phyloP scores from a whole-genome alignment of 2,888 invertebrate genomes.

The Netelia virgata region DNA sequence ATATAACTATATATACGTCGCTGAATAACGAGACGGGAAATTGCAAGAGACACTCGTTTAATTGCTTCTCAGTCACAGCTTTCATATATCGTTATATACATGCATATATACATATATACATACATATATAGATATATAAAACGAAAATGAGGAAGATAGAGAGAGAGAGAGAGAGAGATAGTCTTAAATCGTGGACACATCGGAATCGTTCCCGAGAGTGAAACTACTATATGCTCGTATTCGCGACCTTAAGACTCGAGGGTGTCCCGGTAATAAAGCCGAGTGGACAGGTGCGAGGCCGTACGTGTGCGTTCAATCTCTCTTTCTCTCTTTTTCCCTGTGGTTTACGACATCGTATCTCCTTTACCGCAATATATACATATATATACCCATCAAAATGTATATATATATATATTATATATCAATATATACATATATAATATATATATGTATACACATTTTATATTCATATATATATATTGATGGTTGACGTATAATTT shows the following conservation, averaged over 20 bases:
- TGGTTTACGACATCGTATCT: slow-evolving; percentile 69
- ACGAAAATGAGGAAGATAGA: not conserved
- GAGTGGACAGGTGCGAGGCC: slow-evolving; percentile 68
- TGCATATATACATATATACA: not conserved
- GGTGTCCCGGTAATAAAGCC: slow-evolving; percentile 64
- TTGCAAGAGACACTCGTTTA: slow-evolving; percentile 43
- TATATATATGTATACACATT: too few species aligned
- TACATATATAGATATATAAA: slow-evolving; percentile 15
- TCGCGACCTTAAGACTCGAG: slow-evolving; percentile 62
- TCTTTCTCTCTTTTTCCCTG: not conserved
- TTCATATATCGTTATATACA: slow-evolving; percentile 15
- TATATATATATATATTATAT: not conserved
- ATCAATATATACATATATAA: not conserved
- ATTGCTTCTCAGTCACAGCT: slow-evolving; percentile 46
- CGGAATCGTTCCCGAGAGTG: slow-evolving; percentile 48
- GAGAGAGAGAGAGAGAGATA: slow-evolving; percentile 2
- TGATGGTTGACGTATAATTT: slow-evolving; percentile 4
- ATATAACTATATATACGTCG: not conserved
- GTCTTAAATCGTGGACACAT: slow-evolving; percentile 58
- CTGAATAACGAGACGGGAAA: slow-evolving; percentile 33
- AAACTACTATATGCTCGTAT: slow-evolving; percentile 44
- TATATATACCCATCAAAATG: not conserved
- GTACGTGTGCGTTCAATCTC: slow-evolving; percentile 56
- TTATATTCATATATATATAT: slow-evolving; percentile 12
- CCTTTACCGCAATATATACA: slow-evolving; percentile 22